A percentile compares a stretch with the other conserved stretches of the same genome.
Conservation (phyloP, 2,113 vertebrate genomes). For the Coreoperca whiteheadi region DNA sequence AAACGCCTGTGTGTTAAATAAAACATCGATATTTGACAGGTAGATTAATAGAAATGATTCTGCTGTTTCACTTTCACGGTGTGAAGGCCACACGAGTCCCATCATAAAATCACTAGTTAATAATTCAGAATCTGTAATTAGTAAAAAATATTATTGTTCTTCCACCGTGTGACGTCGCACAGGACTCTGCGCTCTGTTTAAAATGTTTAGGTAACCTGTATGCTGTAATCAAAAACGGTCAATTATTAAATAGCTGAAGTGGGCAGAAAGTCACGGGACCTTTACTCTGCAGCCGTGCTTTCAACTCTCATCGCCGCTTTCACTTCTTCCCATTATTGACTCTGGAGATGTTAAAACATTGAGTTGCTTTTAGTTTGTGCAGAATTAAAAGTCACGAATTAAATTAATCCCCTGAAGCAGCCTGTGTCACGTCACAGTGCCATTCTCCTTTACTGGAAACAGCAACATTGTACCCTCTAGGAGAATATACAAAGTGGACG, state of each 20-base stretch:
- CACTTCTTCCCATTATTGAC: too few relatives aligned
- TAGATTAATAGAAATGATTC: not conserved
- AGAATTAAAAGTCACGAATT: not conserved
- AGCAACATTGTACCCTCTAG: not conserved
- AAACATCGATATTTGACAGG: not conserved
- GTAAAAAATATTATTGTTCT: too few relatives aligned
- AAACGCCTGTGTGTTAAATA: not conserved
- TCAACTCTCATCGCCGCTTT: not conserved
- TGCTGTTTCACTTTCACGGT: not conserved
- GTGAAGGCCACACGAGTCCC: not conserved
- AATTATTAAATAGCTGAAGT: not conserved
- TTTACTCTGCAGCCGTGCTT: not conserved
- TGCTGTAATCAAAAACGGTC: not conserved
- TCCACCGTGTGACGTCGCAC: not conserved
- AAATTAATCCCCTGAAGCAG: too few relatives aligned
- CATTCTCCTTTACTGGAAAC: not conserved
- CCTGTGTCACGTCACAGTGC: too few relatives aligned
- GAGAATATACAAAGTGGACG: not conserved
- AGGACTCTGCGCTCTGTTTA: not conserved
- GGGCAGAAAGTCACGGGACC: not conserved
- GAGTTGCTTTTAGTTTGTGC: not conserved
- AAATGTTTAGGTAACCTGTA: not conserved
- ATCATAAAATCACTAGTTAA: conserved; percentile 37
- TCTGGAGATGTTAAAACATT: too few relatives aligned
- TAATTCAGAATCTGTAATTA: conserved; percentile 17